These are phyloP conservation scores for Catharus ustulatus DNA, from an alignment of 2,797 vertebrate species.

Conservation along the genomic window DNA sequence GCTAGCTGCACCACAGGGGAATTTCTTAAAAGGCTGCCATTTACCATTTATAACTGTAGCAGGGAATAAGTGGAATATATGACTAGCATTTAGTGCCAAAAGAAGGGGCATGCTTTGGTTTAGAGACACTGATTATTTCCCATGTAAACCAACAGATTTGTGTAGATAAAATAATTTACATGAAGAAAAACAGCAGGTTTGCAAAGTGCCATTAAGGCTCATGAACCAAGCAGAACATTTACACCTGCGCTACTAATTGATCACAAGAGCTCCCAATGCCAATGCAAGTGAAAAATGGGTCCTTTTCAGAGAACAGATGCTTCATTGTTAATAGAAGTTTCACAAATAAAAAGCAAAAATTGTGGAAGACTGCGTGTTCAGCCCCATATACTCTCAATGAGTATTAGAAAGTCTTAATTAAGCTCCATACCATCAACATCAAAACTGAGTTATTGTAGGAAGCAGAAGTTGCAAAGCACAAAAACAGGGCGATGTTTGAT, in stretches of 20 bases:
- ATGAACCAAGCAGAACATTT: neutral
- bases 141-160: slow-evolving; percentile 30
- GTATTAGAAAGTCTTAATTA: slow-evolving; percentile 45
- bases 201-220: neutral
- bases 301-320: slow-evolving; percentile 68
- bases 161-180: slow-evolving; percentile 45
- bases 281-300: neutral
- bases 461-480: slow-evolving; percentile 35
- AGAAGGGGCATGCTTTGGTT: slow-evolving; percentile 17
- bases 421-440: neutral
- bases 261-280: neutral
- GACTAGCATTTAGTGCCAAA: slow-evolving; percentile 33
- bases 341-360: slow-evolving; percentile 58
- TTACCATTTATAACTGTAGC: slow-evolving; percentile 71
- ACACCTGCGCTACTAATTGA: neutral
- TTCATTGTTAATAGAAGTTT: slow-evolving; percentile 52
- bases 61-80: slow-evolving; percentile 69
- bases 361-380: slow-evolving; percentile 43
- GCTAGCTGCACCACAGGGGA: slow-evolving; percentile 69
- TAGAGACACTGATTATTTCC: slow-evolving; percentile 28
- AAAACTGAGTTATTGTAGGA: neutral
- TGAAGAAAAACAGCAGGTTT: slow-evolving; percentile 44
- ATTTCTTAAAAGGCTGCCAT: slow-evolving; percentile 72
- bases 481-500: neutral
- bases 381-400: slow-evolving; percentile 22